phyloP scores from a whole-genome alignment of 2,888 invertebrate species.

The Temnothorax ravouxi region DNA sequence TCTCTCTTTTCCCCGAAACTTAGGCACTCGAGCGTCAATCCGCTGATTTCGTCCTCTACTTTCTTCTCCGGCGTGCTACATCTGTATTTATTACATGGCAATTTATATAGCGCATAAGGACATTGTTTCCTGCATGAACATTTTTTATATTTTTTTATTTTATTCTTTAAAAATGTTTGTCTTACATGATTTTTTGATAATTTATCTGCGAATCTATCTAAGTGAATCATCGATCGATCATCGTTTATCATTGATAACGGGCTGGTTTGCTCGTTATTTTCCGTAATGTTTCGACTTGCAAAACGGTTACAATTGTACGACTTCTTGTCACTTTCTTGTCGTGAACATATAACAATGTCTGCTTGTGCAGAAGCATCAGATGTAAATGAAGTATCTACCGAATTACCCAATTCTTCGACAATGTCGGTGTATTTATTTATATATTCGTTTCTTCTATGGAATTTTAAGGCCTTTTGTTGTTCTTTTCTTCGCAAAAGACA shows the following conservation, averaged over 20 bases:
- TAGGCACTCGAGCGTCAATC: not conserved
- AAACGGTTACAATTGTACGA: not conserved
- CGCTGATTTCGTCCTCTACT: not conserved
- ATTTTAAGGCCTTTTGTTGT: not conserved
- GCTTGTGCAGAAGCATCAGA: conserved; percentile 10
- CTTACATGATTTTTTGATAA: not conserved
- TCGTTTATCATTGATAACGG: conserved; percentile 3
- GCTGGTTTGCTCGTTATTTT: not conserved
- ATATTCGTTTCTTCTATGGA: not conserved
- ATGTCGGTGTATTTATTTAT: not conserved
- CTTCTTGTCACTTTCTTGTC: not conserved
- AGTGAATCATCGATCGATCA: not conserved
- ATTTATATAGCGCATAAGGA: conserved; percentile 31
- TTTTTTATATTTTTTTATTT: conserved; percentile 23
- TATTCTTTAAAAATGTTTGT: not conserved
- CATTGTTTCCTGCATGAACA: conserved; percentile 16
- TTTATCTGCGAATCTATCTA: not conserved
- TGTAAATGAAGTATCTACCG: not conserved
- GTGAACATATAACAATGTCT: not conserved
- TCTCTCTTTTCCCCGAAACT: not conserved
- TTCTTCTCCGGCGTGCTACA: not conserved
- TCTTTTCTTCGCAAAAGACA: not conserved
- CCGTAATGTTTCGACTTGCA: not conserved
- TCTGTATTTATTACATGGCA: conserved; percentile 23
- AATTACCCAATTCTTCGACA: not conserved